These are phyloP conservation scores for Megalonaias nervosa DNA, from an alignment of 1,140 invertebrate species.

Conservation along the genomic window DNA sequence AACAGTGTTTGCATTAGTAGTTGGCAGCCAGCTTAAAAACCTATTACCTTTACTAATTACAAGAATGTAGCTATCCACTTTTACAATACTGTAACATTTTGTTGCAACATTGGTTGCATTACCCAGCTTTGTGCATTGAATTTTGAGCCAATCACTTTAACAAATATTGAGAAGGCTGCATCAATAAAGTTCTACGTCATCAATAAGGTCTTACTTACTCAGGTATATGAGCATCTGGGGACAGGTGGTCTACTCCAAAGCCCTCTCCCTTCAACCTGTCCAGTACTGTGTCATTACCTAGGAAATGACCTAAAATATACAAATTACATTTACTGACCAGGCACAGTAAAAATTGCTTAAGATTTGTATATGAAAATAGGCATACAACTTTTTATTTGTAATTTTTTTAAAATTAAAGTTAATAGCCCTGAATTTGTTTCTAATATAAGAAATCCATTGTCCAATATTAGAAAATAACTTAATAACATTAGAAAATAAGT, in stretches of 20 bases:
- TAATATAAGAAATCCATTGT: neutral
- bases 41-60: no score
- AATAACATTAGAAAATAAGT: no score
- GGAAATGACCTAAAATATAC: slow-evolving; percentile 72
- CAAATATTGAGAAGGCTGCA: slow-evolving; percentile 57
- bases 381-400: neutral
- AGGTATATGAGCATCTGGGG: slow-evolving; percentile 59
- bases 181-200: neutral
- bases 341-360: neutral
- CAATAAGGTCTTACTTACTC: slow-evolving; percentile 38
- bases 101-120: no score
- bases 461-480: neutral
- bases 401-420: neutral
- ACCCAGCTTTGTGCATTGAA: no score
- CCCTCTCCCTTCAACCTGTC: slow-evolving; percentile 69
- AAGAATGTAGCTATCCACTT: no score
- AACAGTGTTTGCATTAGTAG: no score
- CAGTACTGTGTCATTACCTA: slow-evolving; percentile 74
- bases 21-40: no score
- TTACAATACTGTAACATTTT: no score
- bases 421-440: neutral
- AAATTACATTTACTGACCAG: slow-evolving; percentile 19
- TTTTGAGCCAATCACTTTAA: neutral
- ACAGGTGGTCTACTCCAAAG: slow-evolving; percentile 69
- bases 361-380: neutral